These are phyloP conservation scores for Helicolenus hilgendorfi DNA, from an alignment of 2,797 vertebrate genomes.

Conservation along the genomic window DNA sequence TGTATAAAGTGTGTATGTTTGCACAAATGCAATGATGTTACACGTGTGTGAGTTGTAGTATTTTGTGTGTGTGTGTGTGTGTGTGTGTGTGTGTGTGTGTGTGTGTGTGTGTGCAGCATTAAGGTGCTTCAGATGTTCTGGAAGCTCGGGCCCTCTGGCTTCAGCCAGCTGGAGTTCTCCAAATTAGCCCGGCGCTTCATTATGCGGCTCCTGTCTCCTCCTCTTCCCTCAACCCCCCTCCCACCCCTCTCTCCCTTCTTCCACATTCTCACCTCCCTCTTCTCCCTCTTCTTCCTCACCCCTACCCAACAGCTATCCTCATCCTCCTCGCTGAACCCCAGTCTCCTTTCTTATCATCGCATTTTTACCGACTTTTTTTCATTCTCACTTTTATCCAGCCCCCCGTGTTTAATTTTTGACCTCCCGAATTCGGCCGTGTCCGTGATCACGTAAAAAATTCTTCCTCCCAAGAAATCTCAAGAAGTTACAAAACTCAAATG, in stretches of 20 bases:
- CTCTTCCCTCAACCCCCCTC: slow-evolving; percentile 13
- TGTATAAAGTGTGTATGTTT: slow-evolving; percentile 30
- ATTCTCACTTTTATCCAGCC: neutral
- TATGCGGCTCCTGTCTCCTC: slow-evolving; percentile 87
- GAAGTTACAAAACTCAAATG: slow-evolving; percentile 1
- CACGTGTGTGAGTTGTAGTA: slow-evolving; percentile 27
- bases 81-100: slow-evolving; percentile 24
- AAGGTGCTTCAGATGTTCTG: slow-evolving; percentile 91
- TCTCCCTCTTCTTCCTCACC: slow-evolving; percentile 70
- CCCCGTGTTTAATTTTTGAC: neutral
- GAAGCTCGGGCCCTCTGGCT: slow-evolving; percentile 94
- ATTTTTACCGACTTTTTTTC: neutral
- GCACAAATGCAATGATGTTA: slow-evolving; percentile 75
- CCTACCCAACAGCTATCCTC: slow-evolving; percentile 20
- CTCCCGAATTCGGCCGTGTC: neutral
- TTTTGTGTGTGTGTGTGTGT: neutral
- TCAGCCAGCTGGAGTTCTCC: slow-evolving; percentile 95
- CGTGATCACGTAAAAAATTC: neutral
- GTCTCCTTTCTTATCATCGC: slow-evolving; percentile 58
- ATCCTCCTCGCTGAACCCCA: slow-evolving; percentile 14
- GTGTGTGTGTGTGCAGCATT: slow-evolving; percentile 72
- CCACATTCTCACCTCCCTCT: slow-evolving; percentile 28
- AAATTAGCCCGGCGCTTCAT: slow-evolving; percentile 96
- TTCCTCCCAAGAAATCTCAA: neutral
- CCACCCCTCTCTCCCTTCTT: neutral